Conservation (phyloP, 2,888 invertebrate genomes). For the Pammene fasciana region DNA sequence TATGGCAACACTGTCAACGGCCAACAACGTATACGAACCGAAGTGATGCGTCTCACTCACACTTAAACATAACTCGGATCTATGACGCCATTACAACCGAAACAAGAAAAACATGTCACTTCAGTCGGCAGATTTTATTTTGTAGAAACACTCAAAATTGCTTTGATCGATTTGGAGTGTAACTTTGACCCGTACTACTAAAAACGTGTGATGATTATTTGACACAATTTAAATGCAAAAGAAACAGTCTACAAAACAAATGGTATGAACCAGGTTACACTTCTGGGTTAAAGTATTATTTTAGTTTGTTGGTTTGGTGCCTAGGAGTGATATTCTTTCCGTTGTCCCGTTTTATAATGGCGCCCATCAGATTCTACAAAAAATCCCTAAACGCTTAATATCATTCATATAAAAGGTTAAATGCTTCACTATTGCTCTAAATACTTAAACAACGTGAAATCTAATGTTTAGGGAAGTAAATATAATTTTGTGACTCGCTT, state of each 20-base stretch:
- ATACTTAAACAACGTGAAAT: constrained; percentile 76
- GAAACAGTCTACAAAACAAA: not conserved
- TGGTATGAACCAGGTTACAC: not conserved
- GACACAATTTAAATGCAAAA: constrained; percentile 11
- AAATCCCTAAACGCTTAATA: constrained; percentile 63
- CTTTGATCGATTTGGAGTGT: not conserved
- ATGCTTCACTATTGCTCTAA: constrained; percentile 79
- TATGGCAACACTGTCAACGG: constrained; percentile 82
- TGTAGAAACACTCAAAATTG: not conserved
- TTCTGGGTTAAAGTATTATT: not conserved
- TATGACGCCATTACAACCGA: constrained; percentile 1
- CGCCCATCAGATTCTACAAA: constrained; percentile 57
- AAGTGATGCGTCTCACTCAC: constrained; percentile 55
- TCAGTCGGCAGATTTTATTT: not conserved
- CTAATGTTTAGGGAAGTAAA: constrained; percentile 79
- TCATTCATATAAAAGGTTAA: constrained; percentile 78
- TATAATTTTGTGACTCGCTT: constrained; percentile 82
- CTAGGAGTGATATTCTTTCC: constrained; percentile 6
- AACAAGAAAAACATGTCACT: constrained; percentile 6
- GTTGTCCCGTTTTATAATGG: not conserved
- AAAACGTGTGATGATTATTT: not conserved
- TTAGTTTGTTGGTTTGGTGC: not conserved
- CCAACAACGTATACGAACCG: constrained; percentile 77
- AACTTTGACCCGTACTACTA: not conserved
- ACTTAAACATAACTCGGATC: constrained; percentile 16